Base-by-base conservation (phyloP, 1,140 invertebrate genomes). In the Contarinia nasturtii region DNA sequence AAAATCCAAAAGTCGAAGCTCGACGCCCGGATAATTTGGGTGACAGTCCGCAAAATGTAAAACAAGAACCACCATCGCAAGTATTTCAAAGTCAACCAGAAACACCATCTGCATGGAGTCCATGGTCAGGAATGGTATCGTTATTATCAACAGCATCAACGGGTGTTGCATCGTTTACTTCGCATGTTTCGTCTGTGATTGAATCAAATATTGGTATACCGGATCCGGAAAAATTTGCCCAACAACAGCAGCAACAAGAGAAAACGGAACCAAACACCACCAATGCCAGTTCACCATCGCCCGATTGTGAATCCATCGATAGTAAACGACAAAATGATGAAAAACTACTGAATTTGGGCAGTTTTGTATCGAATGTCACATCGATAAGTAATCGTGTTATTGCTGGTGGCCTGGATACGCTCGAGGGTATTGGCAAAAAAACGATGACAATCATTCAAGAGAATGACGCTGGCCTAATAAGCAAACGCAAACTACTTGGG, bases 391-490 rank as follows among this genome's bases (percentile, higher is more conserved):
- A 70, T 33, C 84, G 80, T 69, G 79, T 92, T 1, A 73, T 92
- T 48, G 72, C 76, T 15, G 82, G 85, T 22, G 83, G 88, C 43
- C 66, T 93, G 18, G 87, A 89, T 61, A 90, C 89, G 0, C 63
- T 94, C 45, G 90, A 94, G 62, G 80, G 79, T 0, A 85, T 94
- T 54, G 89, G 90, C 1, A 91, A 91, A 56, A 92, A 92, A 59
- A 92, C 90, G 0, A 88, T 92, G 77, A 82, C 87, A 60, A 86
- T 89, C 2, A 64, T 93, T 2, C 86, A 90, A 65, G 87, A 91
- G 48, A 84, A 85, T 49, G 87, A 92, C 66, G 86, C 87, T 11
- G 84, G 85, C 0, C 66, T 91, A 10, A 80, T 78, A 45, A 86
- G 85, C 58, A 90, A 88, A 55, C 63, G 83, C 43, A 80, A 82